Base-by-base conservation (phyloP, 2,888 invertebrate genomes). In the Notodonta ziczac region DNA sequence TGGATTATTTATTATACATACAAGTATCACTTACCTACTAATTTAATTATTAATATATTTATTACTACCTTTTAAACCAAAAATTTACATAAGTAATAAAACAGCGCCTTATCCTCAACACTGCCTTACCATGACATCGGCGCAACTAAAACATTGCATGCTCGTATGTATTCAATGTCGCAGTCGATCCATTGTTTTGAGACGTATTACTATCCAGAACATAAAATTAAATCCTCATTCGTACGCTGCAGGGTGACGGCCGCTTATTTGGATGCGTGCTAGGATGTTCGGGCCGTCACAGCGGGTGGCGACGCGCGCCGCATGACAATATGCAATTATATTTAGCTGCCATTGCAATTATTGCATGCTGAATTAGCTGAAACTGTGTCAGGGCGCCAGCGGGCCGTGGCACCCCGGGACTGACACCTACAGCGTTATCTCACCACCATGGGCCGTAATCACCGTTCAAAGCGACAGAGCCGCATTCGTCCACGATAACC, bases 291-390 rank as follows among this genome's bases (percentile, higher is more conserved):
- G 78, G 80, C 74, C 82, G 85, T 77, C 81, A 78, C 82, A 77
- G 80, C 73, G 80, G 78, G 77, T 73, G 78, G 68, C 75, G 79
- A 69, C 80, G 83, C 78, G 82, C 65, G 63, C 68, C 73, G 90
- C 87, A 90, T 92, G 83, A 82, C 87, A 92, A 93, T 87, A 81
- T 70, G 73, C 82, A 84, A 85, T 88, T 89, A 90, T 88, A 87
- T 89, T 86, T 89, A 91, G 87, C 79, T 80, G 78, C 76, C 70
- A 82, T 66, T 81, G 84, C 87, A 87, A 87, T 87, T 85, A 86
- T 83, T 81, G 79, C 78, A 76, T 78, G 78, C 80, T 82, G 82
- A 82, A 86, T 86, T 81, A 83, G 81, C 79, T 81, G 81, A 84
- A 91, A 88, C 82, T 90, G 80, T 89, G 88, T 87, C 89, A 89